phyloP scores from a whole-genome alignment of 2,888 invertebrate genomes.

The Cancer borealis region DNA sequence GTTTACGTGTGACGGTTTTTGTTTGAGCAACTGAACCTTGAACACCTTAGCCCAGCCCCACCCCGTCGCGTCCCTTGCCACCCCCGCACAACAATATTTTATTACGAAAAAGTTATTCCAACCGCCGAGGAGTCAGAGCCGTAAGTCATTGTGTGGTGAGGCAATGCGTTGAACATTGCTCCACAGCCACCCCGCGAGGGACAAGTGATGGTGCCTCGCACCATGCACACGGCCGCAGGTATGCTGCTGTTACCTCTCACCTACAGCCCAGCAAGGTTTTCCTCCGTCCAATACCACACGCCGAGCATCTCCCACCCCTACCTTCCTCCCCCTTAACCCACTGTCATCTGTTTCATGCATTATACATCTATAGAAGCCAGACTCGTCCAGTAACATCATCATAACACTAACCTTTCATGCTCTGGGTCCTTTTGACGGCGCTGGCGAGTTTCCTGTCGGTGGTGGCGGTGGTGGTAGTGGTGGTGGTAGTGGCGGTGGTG shows the following conservation, averaged over 20 bases:
- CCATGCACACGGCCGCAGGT: background rate
- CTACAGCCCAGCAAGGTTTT: background rate
- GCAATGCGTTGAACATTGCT: background rate
- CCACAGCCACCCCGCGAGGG: background rate
- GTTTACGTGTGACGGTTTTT: background rate
- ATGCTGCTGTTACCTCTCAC: background rate
- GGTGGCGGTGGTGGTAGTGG: constrained; percentile 30
- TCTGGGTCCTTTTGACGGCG: constrained; percentile 69
- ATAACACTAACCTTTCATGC: constrained; percentile 71
- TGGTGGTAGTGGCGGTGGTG: constrained; percentile 30
- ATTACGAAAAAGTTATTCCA: background rate
- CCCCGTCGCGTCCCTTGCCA: background rate
- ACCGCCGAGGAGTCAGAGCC: constrained; percentile 6
- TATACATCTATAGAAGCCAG: background rate
- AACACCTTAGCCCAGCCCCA: constrained; percentile 10
- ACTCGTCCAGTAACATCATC: background rate
- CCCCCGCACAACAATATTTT: background rate
- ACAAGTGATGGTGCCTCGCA: background rate
- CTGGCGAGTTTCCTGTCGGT: constrained; percentile 42
- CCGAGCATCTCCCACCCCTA: background rate
- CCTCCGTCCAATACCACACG: constrained; percentile 4
- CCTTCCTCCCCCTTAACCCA: background rate
- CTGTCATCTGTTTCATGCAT: background rate
- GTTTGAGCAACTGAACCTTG: background rate
- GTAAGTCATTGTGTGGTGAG: background rate